Conservation (phyloP, 1,140 invertebrate genomes). For the Xylocopa sonorina region DNA sequence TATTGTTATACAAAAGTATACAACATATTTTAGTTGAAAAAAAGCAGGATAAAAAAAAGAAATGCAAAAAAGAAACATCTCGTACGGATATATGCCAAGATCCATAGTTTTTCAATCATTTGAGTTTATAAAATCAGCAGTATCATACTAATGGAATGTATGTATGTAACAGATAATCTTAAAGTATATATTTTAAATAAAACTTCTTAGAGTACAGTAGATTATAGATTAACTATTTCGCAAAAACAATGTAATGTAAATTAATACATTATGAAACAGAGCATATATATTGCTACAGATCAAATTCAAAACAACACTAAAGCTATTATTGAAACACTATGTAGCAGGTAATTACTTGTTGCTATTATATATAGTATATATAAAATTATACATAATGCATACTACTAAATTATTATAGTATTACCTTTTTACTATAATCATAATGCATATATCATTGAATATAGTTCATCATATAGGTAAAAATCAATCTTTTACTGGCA, state of each 20-base stretch:
- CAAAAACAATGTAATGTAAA: constrained; percentile 11
- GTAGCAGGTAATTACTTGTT: constrained; percentile 8
- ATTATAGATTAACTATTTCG: background rate
- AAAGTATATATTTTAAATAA: background rate
- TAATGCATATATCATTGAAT: constrained; percentile 3
- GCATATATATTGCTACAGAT: constrained; percentile 8
- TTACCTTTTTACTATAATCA: background rate
- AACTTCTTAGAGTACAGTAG: background rate
- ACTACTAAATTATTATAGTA: background rate
- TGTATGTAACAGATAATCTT: background rate
- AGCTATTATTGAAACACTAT: background rate
- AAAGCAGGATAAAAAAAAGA: background rate
- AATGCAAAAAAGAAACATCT: background rate
- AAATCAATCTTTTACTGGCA: background rate
- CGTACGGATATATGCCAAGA: background rate
- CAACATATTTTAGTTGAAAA: no score
- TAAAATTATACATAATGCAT: constrained; percentile 7
- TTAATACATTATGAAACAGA: background rate
- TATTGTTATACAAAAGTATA: no score
- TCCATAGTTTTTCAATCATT: background rate
- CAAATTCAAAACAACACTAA: constrained; percentile 11
- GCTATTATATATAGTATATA: background rate
- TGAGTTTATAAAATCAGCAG: background rate
- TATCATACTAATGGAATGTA: background rate
- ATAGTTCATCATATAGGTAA: background rate